Base-by-base conservation (phyloP, 2,113 vertebrate species). In the Aphyosemion australe region DNA sequence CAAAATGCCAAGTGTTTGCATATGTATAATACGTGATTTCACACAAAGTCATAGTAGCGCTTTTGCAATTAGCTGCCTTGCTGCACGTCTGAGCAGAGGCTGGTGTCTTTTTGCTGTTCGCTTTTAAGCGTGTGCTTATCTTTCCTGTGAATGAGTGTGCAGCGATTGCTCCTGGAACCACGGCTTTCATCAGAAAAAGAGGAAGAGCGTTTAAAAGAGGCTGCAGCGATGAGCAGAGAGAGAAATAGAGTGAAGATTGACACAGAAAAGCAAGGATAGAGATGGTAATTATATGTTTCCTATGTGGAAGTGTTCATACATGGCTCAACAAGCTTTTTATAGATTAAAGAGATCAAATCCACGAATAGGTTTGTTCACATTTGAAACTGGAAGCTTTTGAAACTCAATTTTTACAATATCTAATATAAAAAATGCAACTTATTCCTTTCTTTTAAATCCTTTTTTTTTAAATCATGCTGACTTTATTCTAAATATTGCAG, bases 21-120 rank as follows among this genome's bases (percentile, higher is more conserved):
- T 31, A 11, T 49, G 31, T 61, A 51, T 61, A 46, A 50, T 54
- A 4, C 66, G 48, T 56, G 52, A 67, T 67, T 73, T 76, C 48
- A 77, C 60, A 75, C 70, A 65, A 74, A 61, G 60, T 66, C 57
- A 8, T 63, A 51, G 52, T 62, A 67, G 75, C 72, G 78, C 81
- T 86, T 84, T 72, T 69, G 75, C 85, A 86, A 86, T 84, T 84
- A 84, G 77, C 71, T 72, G 42, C 59, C 59, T 61, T 68, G 57
- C 68, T 65, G 64, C 72, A 79, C 66, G 65, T 77, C 64, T 82
- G 72, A 76, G 63, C 69, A 78, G 73, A 81, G 65, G 61, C 47
- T 63, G 20, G 46, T 65, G 56, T 79, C 19, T 64, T 50, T 62
- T 54, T 61, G 16, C 60, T 47, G 19, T 45, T 31, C 5, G 11